Base-by-base conservation (phyloP, 2,888 invertebrate species). In the Eupithecia inturbata region DNA sequence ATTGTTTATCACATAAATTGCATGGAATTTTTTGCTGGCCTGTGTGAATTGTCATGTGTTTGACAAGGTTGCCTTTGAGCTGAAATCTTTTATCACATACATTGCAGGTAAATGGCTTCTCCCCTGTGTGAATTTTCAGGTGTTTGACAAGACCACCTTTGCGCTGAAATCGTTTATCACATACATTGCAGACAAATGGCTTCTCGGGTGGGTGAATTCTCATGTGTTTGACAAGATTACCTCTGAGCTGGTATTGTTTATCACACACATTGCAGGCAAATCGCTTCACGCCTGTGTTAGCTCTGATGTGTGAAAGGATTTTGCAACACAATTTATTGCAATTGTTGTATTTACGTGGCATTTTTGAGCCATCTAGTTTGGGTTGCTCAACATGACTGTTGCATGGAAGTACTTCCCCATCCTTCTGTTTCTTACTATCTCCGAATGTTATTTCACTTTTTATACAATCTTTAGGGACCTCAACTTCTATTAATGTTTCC, bases 291-390 rank as follows among this genome's bases (percentile, higher is more conserved):
- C 12, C 22, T 4, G 10, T 10, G 22, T 22, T 22, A 53, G n/a
- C n/a, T 49, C 3, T 49, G 0, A 9, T 49, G 7, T 49, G n/a
- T n/a, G 49, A 49, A 49, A 49, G 1, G 9, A 49, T 7, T 49
- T n/a, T 49, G n/a, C 49, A n/a, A n/a, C n/a, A 49, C n/a, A n/a
- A 49, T 49, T 49, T 49, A 49, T 49, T 49, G 49, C 49, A 49
- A n/a, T 49, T n/a, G 2, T 49, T 49, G n/a, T 9, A 49, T n/a
- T 19, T 49, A 49, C 7, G n/a, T n/a, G 19, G 49, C 49, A 3
- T 53, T 53, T 53, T 53, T 10, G n/a, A 12, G 22, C 22, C n/a
- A n/a, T 49, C 53, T 53, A 3, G 10, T 22, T 22, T 53, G 22
- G 22, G 53, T 53, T 53, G 22, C 22, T 53, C 53, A 22, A 22